Evolutionary conservation across 2,888 invertebrate genomes (phyloP).

Genomic region (Cistogaster globosa): DNA sequence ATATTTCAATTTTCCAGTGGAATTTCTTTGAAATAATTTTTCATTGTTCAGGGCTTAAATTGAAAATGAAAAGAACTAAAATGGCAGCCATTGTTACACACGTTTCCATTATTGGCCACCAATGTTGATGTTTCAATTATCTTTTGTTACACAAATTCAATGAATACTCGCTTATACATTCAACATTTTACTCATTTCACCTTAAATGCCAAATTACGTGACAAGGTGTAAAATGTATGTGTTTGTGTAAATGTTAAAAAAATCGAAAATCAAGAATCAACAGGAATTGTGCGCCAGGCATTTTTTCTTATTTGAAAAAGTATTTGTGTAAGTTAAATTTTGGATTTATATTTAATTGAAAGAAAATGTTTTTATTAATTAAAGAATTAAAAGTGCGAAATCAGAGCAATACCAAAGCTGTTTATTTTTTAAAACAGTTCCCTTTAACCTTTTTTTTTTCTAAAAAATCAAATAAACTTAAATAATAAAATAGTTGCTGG

Average conservation of each 20-base stretch:
- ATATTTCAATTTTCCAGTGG: conserved; percentile 48
- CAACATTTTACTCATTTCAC: conserved; percentile 28
- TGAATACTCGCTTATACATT: conserved; percentile 15
- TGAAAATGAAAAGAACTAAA: conserved; percentile 33
- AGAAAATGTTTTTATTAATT: too few relatives aligned
- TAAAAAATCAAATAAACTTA: too few relatives aligned
- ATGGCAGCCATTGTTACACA: conserved; percentile 57
- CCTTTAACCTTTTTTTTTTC: too few relatives aligned
- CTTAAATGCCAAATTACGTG: conserved; percentile 58
- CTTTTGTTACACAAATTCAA: conserved; percentile 61
- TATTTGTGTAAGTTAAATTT: not conserved
- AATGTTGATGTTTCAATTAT: conserved; percentile 66
- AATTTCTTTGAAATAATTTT: conserved; percentile 31
- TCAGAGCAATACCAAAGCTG: too few relatives aligned
- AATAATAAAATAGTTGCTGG: too few relatives aligned
- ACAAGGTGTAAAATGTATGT: conserved; percentile 51
- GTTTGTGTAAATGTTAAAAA: conserved; percentile 28
- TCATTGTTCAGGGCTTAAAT: conserved; percentile 36
- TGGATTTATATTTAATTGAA: too few relatives aligned
- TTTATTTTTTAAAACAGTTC: too few relatives aligned
- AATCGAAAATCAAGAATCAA: conserved; percentile 11
- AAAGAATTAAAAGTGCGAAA: too few relatives aligned
- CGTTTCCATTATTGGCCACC: conserved; percentile 57
- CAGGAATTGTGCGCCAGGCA: not conserved
- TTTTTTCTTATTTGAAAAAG: not conserved